phyloP scores from a whole-genome alignment of 2,113 vertebrate genomes.

The Epinephelus lanceolatus region DNA sequence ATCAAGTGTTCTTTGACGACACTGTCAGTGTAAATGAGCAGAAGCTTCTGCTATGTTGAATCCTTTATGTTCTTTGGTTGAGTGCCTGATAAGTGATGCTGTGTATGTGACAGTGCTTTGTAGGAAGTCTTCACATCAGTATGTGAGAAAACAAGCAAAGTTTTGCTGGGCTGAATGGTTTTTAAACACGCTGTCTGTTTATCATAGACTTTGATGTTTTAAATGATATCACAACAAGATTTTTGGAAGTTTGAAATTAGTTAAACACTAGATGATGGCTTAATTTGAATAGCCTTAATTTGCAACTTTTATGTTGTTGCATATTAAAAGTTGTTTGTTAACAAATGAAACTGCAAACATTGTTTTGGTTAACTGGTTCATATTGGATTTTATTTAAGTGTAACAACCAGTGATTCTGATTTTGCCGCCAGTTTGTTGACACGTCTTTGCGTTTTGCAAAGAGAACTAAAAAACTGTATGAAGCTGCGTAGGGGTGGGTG shows the following conservation, averaged over 20 bases:
- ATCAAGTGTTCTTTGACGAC: slow-evolving; percentile 29
- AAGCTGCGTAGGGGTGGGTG: no score
- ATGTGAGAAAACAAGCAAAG: slow-evolving; percentile 17
- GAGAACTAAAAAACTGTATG: not conserved
- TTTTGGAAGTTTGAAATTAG: no score
- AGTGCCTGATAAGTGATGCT: slow-evolving; percentile 24
- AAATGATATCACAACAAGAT: no score
- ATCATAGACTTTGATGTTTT: no score
- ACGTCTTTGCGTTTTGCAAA: no score
- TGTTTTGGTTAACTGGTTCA: not conserved
- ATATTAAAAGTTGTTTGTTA: not conserved
- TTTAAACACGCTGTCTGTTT: no score
- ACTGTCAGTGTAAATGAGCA: slow-evolving; percentile 16
- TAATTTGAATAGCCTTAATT: no score
- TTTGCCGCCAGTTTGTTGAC: not conserved
- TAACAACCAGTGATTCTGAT: not conserved
- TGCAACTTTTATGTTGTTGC: no score
- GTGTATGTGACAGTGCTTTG: slow-evolving; percentile 17
- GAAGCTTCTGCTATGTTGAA: not conserved
- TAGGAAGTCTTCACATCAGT: slow-evolving; percentile 1
- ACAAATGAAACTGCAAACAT: not conserved
- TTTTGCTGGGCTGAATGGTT: not conserved
- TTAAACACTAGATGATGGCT: no score
- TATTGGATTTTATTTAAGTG: not conserved
- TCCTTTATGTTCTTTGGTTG: slow-evolving; percentile 17